Conservation (phyloP, 2,888 invertebrate genomes). For the Lissocephala sabroskyi region DNA sequence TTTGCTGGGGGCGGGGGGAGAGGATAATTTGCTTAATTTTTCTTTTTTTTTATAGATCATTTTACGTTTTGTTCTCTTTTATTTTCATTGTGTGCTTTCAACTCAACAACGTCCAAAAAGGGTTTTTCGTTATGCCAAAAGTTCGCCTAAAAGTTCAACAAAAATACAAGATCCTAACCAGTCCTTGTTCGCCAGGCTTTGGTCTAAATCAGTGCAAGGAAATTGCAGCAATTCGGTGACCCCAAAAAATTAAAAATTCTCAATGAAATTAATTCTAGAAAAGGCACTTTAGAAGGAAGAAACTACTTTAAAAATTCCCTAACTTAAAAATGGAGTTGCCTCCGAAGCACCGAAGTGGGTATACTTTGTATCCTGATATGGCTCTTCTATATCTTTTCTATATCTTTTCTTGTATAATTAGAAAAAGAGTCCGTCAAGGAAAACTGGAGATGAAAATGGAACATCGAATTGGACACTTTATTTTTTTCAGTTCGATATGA, state of each 20-base stretch:
- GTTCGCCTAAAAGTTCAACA: slow-evolving; percentile 47
- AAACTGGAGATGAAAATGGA: too few species aligned
- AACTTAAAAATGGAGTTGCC: slow-evolving; percentile 1
- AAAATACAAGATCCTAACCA: too few species aligned
- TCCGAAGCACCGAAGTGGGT: background rate
- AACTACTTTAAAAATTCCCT: slow-evolving; percentile 8
- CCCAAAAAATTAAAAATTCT: slow-evolving; percentile 8
- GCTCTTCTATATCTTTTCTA: too few species aligned
- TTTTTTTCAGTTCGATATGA: too few species aligned
- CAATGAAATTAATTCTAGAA: slow-evolving; percentile 41
- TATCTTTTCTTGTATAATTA: too few species aligned
- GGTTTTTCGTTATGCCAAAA: slow-evolving; percentile 68
- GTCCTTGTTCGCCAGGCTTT: slow-evolving; percentile 33
- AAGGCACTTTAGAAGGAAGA: slow-evolving; percentile 52
- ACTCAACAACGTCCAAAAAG: slow-evolving; percentile 34
- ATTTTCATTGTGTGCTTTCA: slow-evolving; percentile 26
- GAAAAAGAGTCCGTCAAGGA: too few species aligned
- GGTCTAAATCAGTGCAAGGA: slow-evolving; percentile 39
- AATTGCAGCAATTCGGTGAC: too few species aligned
- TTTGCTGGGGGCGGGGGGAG: too few species aligned
- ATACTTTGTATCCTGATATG: too few species aligned
- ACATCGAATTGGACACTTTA: too few species aligned
- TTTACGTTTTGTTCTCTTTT: slow-evolving; percentile 23
- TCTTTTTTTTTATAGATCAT: background rate
- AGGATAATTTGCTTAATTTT: background rate